These are phyloP conservation scores for Florisuga fusca DNA, from an alignment of 2,797 vertebrate species.

Conservation along the genomic window DNA sequence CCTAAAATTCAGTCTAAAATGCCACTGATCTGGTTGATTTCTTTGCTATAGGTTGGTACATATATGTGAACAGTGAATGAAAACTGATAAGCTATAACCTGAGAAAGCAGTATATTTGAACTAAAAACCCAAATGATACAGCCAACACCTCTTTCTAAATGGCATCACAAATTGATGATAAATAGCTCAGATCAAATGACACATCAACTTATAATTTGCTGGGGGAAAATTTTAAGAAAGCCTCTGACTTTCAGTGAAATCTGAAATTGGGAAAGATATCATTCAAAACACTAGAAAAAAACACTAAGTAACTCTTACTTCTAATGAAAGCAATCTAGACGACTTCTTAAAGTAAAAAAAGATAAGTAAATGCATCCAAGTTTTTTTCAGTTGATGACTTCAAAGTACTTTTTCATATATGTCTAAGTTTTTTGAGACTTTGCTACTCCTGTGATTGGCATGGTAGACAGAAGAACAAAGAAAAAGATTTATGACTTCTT, in stretches of 20 bases:
- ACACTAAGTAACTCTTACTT: neutral
- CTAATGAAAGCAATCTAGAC: neutral
- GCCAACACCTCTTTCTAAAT: neutral
- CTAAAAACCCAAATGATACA: neutral
- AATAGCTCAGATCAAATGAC: neutral
- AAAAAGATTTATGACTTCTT: neutral
- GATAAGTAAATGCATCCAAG: neutral
- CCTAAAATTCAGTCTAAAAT: neutral
- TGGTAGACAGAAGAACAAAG: neutral
- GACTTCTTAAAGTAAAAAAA: neutral
- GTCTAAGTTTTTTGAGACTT: neutral
- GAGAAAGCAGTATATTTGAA: neutral
- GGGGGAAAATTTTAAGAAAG: neutral
- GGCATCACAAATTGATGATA: neutral
- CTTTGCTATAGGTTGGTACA: neutral
- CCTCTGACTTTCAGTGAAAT: neutral
- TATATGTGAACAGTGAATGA: neutral
- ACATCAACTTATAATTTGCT: neutral
- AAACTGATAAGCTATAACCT: neutral
- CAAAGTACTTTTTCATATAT: neutral
- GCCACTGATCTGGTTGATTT: neutral
- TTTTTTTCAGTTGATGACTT: neutral
- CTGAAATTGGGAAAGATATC: neutral
- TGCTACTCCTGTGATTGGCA: neutral
- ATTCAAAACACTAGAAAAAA: neutral